Conservation (phyloP, 2,888 invertebrate genomes). For the Aspidiotus destructor region DNA sequence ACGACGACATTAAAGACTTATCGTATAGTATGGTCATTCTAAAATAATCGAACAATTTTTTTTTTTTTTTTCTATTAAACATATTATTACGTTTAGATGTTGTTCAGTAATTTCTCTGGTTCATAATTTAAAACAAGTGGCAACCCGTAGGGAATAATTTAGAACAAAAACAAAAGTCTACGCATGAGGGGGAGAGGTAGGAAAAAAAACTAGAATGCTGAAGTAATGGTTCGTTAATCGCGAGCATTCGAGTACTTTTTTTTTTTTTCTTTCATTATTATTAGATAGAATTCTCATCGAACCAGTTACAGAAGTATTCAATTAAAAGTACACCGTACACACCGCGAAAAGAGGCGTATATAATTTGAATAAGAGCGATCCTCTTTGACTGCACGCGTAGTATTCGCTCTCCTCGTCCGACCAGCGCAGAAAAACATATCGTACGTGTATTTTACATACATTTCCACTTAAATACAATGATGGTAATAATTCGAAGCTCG, state of each 20-base stretch:
- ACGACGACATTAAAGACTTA: background rate
- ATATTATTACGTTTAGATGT: conserved; percentile 26
- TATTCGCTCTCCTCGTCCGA: background rate
- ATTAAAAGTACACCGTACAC: conserved; percentile 29
- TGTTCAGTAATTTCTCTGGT: conserved; percentile 23
- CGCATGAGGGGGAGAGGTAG: background rate
- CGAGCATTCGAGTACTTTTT: conserved; percentile 27
- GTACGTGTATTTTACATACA: conserved; percentile 30
- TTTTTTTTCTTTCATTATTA: conserved; percentile 12
- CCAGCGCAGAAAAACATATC: conserved; percentile 17
- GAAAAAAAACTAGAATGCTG: conserved; percentile 17
- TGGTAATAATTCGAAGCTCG: conserved; percentile 28
- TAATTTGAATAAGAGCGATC: conserved; percentile 25
- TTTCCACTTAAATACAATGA: conserved; percentile 33
- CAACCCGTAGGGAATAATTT: conserved; percentile 32
- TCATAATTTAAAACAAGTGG: conserved; percentile 29
- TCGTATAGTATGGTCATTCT: background rate
- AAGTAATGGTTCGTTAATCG: conserved; percentile 31
- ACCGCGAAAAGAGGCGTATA: conserved; percentile 25
- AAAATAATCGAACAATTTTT: conserved; percentile 11
- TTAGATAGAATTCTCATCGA: conserved; percentile 31
- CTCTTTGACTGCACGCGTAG: conserved; percentile 17
- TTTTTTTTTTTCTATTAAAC: conserved; percentile 10
- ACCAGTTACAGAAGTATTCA: conserved; percentile 33
- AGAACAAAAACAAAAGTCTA: conserved; percentile 25